These are phyloP conservation scores for Stichopus horrens DNA, from an alignment of 53 echinoderm and acorn worm genomes.

Conservation along the genomic window DNA sequence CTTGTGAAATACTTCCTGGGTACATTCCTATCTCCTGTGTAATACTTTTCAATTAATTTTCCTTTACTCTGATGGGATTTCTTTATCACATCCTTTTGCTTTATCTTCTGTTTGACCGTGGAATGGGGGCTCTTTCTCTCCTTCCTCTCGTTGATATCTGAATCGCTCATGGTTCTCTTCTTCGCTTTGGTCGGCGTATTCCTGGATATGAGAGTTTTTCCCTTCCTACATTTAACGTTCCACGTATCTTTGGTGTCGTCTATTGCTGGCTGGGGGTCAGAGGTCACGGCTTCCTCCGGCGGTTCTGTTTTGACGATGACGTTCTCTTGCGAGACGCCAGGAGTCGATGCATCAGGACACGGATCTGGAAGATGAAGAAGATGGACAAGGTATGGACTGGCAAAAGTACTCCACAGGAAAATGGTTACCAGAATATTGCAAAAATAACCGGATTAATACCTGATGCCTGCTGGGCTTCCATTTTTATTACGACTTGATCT, in stretches of 20 bases:
- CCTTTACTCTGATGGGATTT: neutral
- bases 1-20: neutral
- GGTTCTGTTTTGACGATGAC: neutral
- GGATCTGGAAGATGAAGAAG: neutral
- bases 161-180: neutral
- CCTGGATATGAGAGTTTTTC: constrained; percentile 38
- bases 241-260: constrained; percentile 9
- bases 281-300: neutral
- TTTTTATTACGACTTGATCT: neutral
- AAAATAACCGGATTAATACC: neutral
- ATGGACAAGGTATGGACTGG: neutral
- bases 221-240: constrained; percentile 9
- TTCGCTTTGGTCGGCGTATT: constrained; percentile 6
- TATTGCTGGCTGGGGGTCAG: neutral
- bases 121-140: neutral
- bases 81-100: neutral
- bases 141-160: neutral
- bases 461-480: neutral
- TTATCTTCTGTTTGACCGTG: neutral
- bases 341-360: neutral
- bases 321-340: neutral
- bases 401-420: too few species aligned
- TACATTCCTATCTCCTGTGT: constrained; percentile 19
- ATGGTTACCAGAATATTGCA: too few species aligned
- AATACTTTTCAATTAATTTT: constrained; percentile 4